Conservation (phyloP, 2,888 invertebrate species). For the Eulithis testata region DNA sequence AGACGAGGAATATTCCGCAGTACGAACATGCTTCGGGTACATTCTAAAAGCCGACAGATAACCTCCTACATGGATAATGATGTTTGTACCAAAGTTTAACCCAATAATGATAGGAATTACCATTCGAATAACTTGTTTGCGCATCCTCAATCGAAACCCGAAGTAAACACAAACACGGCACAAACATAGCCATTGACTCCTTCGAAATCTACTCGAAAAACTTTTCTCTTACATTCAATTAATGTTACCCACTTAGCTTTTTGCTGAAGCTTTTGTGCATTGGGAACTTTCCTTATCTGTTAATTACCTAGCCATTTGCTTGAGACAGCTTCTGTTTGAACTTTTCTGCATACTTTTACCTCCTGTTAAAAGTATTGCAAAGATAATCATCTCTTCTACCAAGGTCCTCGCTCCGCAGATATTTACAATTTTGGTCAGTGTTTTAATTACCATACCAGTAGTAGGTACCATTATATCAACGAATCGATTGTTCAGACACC, state of each 20-base stretch:
- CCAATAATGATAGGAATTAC: conserved; percentile 56
- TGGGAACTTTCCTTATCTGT: conserved; percentile 15
- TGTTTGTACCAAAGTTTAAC: conserved; percentile 51
- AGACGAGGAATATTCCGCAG: conserved; percentile 43
- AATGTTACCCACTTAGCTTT: conserved; percentile 42
- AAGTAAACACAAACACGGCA: conserved; percentile 45
- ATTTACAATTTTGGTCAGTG: conserved; percentile 57
- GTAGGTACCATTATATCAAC: conserved; percentile 58
- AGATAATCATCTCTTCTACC: conserved; percentile 41
- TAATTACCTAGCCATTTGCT: background rate
- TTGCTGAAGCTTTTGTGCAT: conserved; percentile 24
- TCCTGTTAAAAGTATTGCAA: too few relatives aligned
- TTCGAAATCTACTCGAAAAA: conserved; percentile 46
- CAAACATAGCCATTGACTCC: conserved; percentile 24
- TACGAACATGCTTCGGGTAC: conserved; percentile 32
- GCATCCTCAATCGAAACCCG: conserved; percentile 38
- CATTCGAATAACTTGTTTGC: conserved; percentile 70
- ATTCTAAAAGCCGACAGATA: conserved; percentile 46
- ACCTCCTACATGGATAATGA: conserved; percentile 38
- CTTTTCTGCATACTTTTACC: too few relatives aligned
- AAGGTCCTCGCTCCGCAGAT: conserved; percentile 44
- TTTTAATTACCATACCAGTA: conserved; percentile 61
- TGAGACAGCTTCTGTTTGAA: too few relatives aligned
- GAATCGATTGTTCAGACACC: conserved; percentile 57
- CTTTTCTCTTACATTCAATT: conserved; percentile 61